Evolutionary conservation across 2,888 invertebrate genomes (phyloP), one percentile per base, ranked within the genome.

Genomic region (Amiota communis): DNA sequence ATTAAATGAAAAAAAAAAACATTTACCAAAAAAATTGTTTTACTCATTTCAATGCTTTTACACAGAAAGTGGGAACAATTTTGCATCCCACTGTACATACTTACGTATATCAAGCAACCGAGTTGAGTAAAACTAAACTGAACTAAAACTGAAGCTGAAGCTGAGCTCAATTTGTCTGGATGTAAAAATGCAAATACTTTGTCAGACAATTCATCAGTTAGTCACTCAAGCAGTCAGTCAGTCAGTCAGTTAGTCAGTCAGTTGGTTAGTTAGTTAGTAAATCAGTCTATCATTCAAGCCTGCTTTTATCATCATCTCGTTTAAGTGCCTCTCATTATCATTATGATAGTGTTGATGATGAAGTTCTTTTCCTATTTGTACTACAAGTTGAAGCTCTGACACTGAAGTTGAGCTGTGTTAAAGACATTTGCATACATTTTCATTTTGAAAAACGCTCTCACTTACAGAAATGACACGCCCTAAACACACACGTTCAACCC

Each of bases 51-150:
- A n/a, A n/a, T n/a, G n/a, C n/a, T n/a, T n/a, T n/a, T n/a, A n/a
- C n/a, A n/a, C n/a, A n/a, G n/a, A n/a, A n/a, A n/a, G n/a, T n/a
- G n/a, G n/a, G n/a, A n/a, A n/a, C n/a, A n/a, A n/a, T n/a, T n/a
- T n/a, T n/a, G n/a, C n/a, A n/a, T n/a, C n/a, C 23, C 1, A 23
- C 23, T 23, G 23, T 23, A 3, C 3, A 23, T 3, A 3, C 1
- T 1, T 36, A 36, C 79, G 80, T 83, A 79, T 82, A 81, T 80
- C 79, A 71, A 72, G 81, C 76, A 65, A 36, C 71, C 71, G 72
- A 75, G 74, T 13, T 36, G 36, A 36, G 36, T 36, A 36, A 36
- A 36, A 36, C 36, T 6, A 36, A 36, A 36, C 36, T 36, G 6
- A 36, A 36, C 3, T 36, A 6, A 3, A 36, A 36, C 36, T 36